Conservation (phyloP, 2,888 invertebrate genomes). For the Idaea biselata region DNA sequence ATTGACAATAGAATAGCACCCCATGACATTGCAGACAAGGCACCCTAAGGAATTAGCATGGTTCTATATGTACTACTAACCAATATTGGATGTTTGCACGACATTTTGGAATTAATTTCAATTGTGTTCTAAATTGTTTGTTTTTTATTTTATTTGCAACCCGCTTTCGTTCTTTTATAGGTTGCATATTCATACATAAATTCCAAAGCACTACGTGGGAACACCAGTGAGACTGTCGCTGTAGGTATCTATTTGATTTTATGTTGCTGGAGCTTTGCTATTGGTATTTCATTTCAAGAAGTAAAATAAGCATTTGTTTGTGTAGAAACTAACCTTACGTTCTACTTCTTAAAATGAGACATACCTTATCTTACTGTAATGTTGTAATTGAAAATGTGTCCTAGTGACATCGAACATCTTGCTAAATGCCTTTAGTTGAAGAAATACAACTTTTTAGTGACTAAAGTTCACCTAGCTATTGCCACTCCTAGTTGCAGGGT, state of each 20-base stretch:
- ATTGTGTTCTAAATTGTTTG: conserved; percentile 41
- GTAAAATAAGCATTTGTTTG: conserved; percentile 1
- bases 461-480: too few species aligned
- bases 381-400: not conserved
- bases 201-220: conserved; percentile 66
- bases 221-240: conserved; percentile 83
- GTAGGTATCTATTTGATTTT: conserved; percentile 83
- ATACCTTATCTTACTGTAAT: not conserved
- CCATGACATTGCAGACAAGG: conserved; percentile 10
- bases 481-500: too few species aligned
- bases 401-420: too few species aligned
- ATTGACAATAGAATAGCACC: not conserved
- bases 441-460: too few species aligned
- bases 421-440: too few species aligned
- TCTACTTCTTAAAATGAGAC: conserved; percentile 2
- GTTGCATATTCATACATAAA: conserved; percentile 81
- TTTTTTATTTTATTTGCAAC: conserved; percentile 68
- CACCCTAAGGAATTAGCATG: conserved; percentile 22
- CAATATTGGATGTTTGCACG: conserved; percentile 25
- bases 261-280: conserved; percentile 23
- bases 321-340: not conserved
- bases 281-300: conserved; percentile 16
- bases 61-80: conserved; percentile 14
- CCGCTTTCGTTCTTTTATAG: conserved; percentile 83
- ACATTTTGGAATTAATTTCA: conserved; percentile 26